Percentiles rank a stretch among this genome's conserved stretches.
phyloP scores from a whole-genome alignment of 30 jellyfish, hydroid and myxozoan species.

The Aurelia sp. region DNA sequence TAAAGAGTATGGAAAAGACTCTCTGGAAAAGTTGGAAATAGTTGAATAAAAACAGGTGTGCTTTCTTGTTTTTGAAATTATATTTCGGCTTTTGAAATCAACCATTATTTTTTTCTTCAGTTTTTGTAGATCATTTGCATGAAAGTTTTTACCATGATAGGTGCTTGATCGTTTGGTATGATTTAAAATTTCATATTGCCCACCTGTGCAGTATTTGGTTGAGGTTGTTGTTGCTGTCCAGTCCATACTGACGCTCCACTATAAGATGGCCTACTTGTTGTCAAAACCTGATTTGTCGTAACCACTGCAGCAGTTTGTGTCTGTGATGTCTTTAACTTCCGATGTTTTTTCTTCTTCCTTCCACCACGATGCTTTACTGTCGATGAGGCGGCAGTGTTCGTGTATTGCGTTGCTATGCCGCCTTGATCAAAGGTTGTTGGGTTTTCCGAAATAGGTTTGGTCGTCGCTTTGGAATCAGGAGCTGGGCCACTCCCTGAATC shows the following conservation, averaged over 20 bases:
- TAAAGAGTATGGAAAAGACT: too few relatives aligned
- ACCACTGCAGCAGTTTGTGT: not conserved
- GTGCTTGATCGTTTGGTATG: too few relatives aligned
- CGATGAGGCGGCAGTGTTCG: not conserved
- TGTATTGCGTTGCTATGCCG: constrained; percentile 14
- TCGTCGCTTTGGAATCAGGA: not conserved
- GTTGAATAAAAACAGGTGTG: too few relatives aligned
- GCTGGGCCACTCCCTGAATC: constrained; percentile 31
- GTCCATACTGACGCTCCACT: not conserved
- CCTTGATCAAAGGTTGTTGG: constrained; percentile 57
- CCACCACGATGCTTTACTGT: not conserved
- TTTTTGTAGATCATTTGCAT: too few relatives aligned
- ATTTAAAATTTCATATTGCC: too few relatives aligned
- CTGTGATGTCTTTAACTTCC: constrained; percentile 1
- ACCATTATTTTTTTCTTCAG: too few relatives aligned
- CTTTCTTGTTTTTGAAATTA: too few relatives aligned
- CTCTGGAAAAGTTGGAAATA: too few relatives aligned
- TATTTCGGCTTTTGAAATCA: too few relatives aligned
- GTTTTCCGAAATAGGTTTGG: constrained; percentile 37
- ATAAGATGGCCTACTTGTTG: not conserved
- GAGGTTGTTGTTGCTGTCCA: not conserved
- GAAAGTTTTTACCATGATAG: too few relatives aligned
- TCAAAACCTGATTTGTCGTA: not conserved
- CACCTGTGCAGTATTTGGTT: constrained; percentile 7
- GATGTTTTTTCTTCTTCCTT: constrained; percentile 29